Evolutionary conservation across 2,888 invertebrate genomes (phyloP).

Genomic region (Carabus problematicus): DNA sequence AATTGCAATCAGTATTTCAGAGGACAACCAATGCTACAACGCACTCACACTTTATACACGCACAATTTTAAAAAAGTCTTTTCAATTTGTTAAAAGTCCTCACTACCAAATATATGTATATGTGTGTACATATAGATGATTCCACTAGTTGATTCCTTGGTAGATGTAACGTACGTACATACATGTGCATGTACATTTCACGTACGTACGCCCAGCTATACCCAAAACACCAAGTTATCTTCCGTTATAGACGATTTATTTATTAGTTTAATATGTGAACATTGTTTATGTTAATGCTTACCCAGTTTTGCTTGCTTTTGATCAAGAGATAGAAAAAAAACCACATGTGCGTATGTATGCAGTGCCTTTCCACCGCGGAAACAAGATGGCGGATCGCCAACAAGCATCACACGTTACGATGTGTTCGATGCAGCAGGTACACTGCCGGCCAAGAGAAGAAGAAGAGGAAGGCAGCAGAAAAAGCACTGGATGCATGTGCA

Average conservation of each 20-base stretch:
- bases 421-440: too few species aligned
- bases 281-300: conserved; percentile 22
- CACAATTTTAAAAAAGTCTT: conserved; percentile 57
- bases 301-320: conserved; percentile 18
- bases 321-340: too few species aligned
- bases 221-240: conserved; percentile 37
- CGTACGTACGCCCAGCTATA: conserved; percentile 28
- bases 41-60: conserved; percentile 47
- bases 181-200: too few species aligned
- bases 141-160: conserved; percentile 29
- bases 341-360: not conserved
- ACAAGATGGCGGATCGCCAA: too few species aligned
- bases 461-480: too few species aligned
- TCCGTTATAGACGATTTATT: conserved; percentile 2
- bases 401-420: too few species aligned
- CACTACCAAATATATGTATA: conserved; percentile 39
- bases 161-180: conserved; percentile 7
- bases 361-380: not conserved
- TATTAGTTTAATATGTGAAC: not conserved
- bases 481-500: too few species aligned
- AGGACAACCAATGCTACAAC: conserved; percentile 8
- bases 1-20: conserved; percentile 11
- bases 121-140: conserved; percentile 28
- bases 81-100: conserved; percentile 56
- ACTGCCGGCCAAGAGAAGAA: too few species aligned